Evolutionary conservation across 2,888 invertebrate genomes (phyloP), one percentile per base, ranked within the genome.

Genomic region (Protophormia terraenovae): DNA sequence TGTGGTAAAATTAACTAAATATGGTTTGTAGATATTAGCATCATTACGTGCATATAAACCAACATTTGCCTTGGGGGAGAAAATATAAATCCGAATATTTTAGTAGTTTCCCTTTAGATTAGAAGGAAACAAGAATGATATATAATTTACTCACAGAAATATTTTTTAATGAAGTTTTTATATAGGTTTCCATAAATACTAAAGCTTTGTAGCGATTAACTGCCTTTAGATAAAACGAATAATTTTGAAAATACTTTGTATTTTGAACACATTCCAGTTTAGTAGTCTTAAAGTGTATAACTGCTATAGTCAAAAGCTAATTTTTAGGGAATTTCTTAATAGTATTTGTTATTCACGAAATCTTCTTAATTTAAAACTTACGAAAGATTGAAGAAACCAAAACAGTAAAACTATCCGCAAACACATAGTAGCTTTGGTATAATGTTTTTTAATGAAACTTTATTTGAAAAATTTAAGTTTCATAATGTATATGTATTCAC

Each of bases 241-340:
- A 41, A 55, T 76, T 76, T 14, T 55, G 12, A 14, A 76, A 76
- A 32, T 76, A 76, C 24, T 76, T 76, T 19, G 41, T 19, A 22
- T 6, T 45, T 12, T 38, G 38, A 41, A 3, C 1, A 53, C 76
- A 76, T 29, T 55, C 53, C 0, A 76, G 19, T 22, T 76, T 76
- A 19, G 66, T 66, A 2, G 64, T 41, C 41, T 76, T 76, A 2
- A 66, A 55, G 29, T 41, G 8, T 7, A 41, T 14, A 41, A 3
- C 19, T 12, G 38, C 62, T 10, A 3, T 22, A 53, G 14, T 53
- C 0, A 24, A 53, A 53, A 24, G 1, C 38, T 38, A 12, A 12
- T 38, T 12, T 12, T 8, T 3, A 38, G 14, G 38, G 6, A 32
- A 1, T 8, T 8, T 4, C 6, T 32, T 32, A 38, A 12, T 38